These are phyloP conservation scores for Drosophila chauvacae DNA, from an alignment of 1,140 invertebrate genomes.

Conservation along the genomic window DNA sequence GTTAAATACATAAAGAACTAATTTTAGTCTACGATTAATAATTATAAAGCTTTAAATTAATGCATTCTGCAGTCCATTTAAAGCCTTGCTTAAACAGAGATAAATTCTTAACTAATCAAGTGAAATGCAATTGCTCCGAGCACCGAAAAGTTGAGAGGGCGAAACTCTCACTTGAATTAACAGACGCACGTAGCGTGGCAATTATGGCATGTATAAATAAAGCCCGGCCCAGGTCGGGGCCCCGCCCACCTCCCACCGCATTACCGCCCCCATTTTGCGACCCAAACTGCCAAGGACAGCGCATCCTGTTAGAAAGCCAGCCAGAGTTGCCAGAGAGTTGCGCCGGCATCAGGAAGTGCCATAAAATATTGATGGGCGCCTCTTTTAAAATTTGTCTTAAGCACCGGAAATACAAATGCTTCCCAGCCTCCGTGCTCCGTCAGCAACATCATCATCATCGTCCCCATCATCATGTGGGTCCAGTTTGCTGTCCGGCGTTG, in stretches of 20 bases:
- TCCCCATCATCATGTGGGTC: conserved; percentile 12
- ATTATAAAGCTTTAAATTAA: too few species aligned
- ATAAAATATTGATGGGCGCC: conserved; percentile 74
- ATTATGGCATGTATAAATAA: conserved; percentile 43
- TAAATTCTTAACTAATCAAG: conserved; percentile 17
- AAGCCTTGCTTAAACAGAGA: not conserved
- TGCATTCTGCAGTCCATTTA: not conserved
- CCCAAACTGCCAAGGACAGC: conserved; percentile 38
- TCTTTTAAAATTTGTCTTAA: conserved; percentile 82
- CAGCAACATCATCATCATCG: not conserved
- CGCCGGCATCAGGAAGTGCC: conserved; percentile 65
- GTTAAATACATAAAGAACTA: too few species aligned
- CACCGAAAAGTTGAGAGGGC: conserved; percentile 25
- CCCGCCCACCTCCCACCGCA: not conserved
- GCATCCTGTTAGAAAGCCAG: conserved; percentile 41
- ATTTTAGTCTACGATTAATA: too few species aligned
- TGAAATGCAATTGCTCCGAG: conserved; percentile 20
- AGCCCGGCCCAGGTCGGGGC: not conserved
- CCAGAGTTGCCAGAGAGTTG: conserved; percentile 40
- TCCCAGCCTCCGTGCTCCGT: not conserved
- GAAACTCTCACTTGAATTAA: conserved; percentile 62
- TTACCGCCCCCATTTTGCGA: conserved; percentile 1
- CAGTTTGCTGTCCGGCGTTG: conserved; percentile 48
- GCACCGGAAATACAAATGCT: conserved; percentile 79
- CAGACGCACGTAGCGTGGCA: conserved; percentile 13